Base-by-base conservation (phyloP, 2,888 invertebrate genomes). In the Empis stercorea region DNA sequence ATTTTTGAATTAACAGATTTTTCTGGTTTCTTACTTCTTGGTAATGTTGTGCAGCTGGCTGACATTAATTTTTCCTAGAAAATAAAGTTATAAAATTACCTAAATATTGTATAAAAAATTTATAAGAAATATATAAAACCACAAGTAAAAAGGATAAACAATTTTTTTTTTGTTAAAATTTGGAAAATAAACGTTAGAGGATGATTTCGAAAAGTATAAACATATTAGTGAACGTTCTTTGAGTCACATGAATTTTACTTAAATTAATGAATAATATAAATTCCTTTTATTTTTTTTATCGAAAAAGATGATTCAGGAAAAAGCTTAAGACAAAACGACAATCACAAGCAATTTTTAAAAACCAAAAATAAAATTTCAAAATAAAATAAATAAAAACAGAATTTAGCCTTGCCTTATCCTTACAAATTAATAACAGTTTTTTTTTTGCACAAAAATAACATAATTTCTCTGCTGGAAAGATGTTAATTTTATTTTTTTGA, bases 41-140 rank as follows among this genome's bases (percentile, higher is more conserved):
- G 69, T 57, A 69, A 60, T 45, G 69, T 69, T 49, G 68, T 65
- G 56, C 65, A 69, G 54, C 68, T 69, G 48, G 67, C 58, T 49
- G 68, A 66, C 60, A 69, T 65, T 40, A 54, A 55, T 60, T 68
- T 68, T 52, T 68, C 68, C 69, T 68, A 55, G 14, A 59, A 64
- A 13, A n/a, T n/a, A n/a, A 34, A 34, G 13, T 4, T 20, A n/a
- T n/a, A n/a, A 20, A 20, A 20, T 20, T 5, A 20, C 20, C 3
- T 20, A 20, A 20, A 20, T 20, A 4, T 20, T 20, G 3, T 4
- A 20, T 32, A 5, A 5, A 13, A 13, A 32, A 10, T 4, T 32
- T 32, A 32, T 3, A 38, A 37, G 44, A 55, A 51, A 32, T 52
- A n/a, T n/a, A n/a, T n/a, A n/a, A n/a, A n/a, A 32, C 20, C 3